Evolutionary conservation across 2,888 invertebrate species (phyloP), one percentile per base, ranked within the genome.

Genomic region (Drosophila prostipennis): DNA sequence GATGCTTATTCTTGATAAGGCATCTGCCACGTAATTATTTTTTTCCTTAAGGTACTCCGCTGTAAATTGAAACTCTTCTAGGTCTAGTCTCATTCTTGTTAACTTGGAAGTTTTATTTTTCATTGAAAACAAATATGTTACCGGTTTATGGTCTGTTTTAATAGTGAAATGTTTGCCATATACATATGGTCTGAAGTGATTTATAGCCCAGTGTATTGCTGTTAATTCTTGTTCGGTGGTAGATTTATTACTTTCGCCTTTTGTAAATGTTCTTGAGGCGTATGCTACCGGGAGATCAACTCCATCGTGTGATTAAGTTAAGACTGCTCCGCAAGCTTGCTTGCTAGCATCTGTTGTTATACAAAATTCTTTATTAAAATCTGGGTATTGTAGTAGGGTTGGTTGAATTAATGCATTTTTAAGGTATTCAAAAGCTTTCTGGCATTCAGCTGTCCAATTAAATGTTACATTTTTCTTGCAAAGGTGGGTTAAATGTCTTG

Each of bases 1-100:
- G 16, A 26, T 29, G 26, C 3, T 53, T 40, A 40, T 53, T 40
- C 40, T 53, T 10, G n/a, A 42, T 40, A 42, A 16, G 14, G 53
- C 42, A 42, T 32, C 26, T 7, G 37, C 37, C 36, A 52, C 36
- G 13, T n/a, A 23, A 23, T 51, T 51, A n/a, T 51, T 14, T 5
- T 51, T 26, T 13, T 14, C n/a, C 23, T 39, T 48, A 13, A 29
- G n/a, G 7, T 45, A 43, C 8, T 45, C 46, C 10, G 10, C 19
- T 19, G 19, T 19, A 19, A 19, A 19, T 19, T 19, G 19, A 19
- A 19, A 19, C 19, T 19, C 19, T 19, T 19, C 19, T 19, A 19
- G 19, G 19, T 19, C 19, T 19, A 19, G 19, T 19, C 19, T 19
- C 19, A 19, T 19, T 19, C 19, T 19, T 19, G 19, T 19, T 19